Percentiles rank a stretch among this genome's conserved stretches.
These are phyloP conservation scores for Hemithea aestivaria DNA, from an alignment of 2,888 invertebrate genomes.

Conservation along the genomic window DNA sequence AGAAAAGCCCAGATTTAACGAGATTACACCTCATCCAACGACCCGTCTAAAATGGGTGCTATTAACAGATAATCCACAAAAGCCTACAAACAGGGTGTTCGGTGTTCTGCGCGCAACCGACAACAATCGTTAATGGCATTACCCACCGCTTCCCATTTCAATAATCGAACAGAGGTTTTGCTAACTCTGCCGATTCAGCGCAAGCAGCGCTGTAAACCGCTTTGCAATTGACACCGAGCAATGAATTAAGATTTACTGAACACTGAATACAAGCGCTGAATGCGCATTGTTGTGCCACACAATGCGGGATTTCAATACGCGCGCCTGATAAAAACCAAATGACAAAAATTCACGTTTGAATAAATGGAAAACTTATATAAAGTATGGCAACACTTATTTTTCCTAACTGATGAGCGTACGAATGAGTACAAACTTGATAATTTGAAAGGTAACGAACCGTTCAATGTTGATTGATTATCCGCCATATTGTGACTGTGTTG, in stretches of 20 bases:
- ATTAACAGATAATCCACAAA: conserved; percentile 20
- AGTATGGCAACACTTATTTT: background rate
- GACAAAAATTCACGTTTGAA: no score
- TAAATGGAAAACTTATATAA: no score
- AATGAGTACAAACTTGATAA: conserved; percentile 27
- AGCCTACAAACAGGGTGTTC: conserved; percentile 20
- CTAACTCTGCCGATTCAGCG: conserved; percentile 22
- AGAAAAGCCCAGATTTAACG: conserved; percentile 5
- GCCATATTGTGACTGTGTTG: conserved; percentile 28
- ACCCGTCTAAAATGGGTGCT: conserved; percentile 10
- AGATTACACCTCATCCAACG: conserved; percentile 10
- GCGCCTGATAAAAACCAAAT: conserved; percentile 7
- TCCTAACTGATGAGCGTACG: conserved; percentile 2
- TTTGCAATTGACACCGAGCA: conserved; percentile 41
- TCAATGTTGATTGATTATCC: conserved; percentile 35
- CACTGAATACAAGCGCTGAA: conserved; percentile 38
- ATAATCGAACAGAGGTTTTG: conserved; percentile 37
- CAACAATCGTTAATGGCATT: conserved; percentile 33
- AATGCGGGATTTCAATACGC: conserved; percentile 12
- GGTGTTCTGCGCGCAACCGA: conserved; percentile 22
- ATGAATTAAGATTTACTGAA: conserved; percentile 44
- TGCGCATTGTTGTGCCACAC: conserved; percentile 22
- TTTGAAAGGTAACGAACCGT: conserved; percentile 35
- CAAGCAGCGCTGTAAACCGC: conserved; percentile 25
- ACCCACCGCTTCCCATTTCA: conserved; percentile 33